Base-by-base conservation (phyloP, 2,797 vertebrate genomes). In the Eupleurogrammus muticus region DNA sequence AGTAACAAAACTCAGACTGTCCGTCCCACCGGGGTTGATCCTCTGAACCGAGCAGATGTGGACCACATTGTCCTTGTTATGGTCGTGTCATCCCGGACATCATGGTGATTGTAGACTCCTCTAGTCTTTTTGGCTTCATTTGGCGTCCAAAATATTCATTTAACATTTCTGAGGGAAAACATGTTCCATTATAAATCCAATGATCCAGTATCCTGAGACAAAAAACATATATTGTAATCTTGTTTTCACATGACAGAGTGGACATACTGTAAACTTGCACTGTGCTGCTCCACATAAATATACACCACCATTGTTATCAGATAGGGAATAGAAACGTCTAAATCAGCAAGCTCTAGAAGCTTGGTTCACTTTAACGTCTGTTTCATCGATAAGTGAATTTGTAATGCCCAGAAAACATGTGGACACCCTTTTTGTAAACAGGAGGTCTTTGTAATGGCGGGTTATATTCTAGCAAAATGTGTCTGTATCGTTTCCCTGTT, bases 361-460 rank as follows among this genome's bases (percentile, higher is more conserved):
- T 64, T 54, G 69, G 17, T 38, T 76, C 46, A 65, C 28, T 69
- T 60, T 32, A 54, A 54, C 12, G 48, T 70, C 40, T 73, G 44
- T 11, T 51, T 54, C 36, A 63, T 63, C 23, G 32, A 64, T 70
- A 56, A 42, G 50, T 57, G 51, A 73, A 55, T 68, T 16, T 54
- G 28, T 77, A 87, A 87, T 85, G 81, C 80, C 84, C 83, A 50
- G 54, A 51, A 60, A 77, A 66, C 64, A 40, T 44, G 70, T 70
- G 52, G 60, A 75, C 68, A 51, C 53, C 74, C 24, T 72, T 62
- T 49, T 50, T 81, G 82, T 86, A 86, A 85, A 89, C 80, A 77
- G 73, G 68, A 78, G 66, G 20, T 70, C 59, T 69, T 44, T 68
- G 44, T 16, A 70, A 63, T 70, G 74, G 74, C 77, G 60, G 70